Conservation (phyloP, 2,888 invertebrate species). For the Neoscelio sp. region DNA sequence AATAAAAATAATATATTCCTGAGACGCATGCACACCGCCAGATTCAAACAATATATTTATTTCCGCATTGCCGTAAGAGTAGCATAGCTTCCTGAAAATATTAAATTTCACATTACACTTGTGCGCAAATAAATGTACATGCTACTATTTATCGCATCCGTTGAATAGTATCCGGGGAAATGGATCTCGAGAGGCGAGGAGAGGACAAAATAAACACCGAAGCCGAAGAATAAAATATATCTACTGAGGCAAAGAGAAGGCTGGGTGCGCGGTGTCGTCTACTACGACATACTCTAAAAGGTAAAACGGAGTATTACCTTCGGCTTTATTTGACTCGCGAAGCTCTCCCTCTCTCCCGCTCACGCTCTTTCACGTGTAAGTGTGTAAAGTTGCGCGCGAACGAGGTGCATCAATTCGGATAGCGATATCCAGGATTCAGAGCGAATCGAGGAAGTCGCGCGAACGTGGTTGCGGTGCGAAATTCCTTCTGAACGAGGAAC, state of each 20-base stretch:
- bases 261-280: slow-evolving; percentile 50
- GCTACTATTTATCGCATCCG: slow-evolving; percentile 52
- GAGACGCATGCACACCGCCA: neutral
- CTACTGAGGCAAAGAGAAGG: slow-evolving; percentile 41
- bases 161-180: slow-evolving; percentile 38
- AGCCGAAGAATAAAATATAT: slow-evolving; percentile 54
- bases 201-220: slow-evolving; percentile 48
- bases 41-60: slow-evolving; percentile 9
- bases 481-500: slow-evolving; percentile 23
- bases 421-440: slow-evolving; percentile 60
- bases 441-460: slow-evolving; percentile 50
- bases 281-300: slow-evolving; percentile 52
- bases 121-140: slow-evolving; percentile 20
- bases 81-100: slow-evolving; percentile 28
- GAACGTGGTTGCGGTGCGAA: slow-evolving; percentile 41
- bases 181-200: slow-evolving; percentile 32
- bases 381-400: slow-evolving; percentile 55
- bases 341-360: slow-evolving; percentile 10
- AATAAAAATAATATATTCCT: slow-evolving; percentile 1
- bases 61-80: slow-evolving; percentile 1
- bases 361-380: slow-evolving; percentile 28
- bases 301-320: slow-evolving; percentile 58
- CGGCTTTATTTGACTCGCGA: slow-evolving; percentile 60
- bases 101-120: slow-evolving; percentile 41
- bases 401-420: slow-evolving; percentile 59